Conservation (phyloP, 1,140 invertebrate genomes). For the Zaprionus gabonicus region DNA sequence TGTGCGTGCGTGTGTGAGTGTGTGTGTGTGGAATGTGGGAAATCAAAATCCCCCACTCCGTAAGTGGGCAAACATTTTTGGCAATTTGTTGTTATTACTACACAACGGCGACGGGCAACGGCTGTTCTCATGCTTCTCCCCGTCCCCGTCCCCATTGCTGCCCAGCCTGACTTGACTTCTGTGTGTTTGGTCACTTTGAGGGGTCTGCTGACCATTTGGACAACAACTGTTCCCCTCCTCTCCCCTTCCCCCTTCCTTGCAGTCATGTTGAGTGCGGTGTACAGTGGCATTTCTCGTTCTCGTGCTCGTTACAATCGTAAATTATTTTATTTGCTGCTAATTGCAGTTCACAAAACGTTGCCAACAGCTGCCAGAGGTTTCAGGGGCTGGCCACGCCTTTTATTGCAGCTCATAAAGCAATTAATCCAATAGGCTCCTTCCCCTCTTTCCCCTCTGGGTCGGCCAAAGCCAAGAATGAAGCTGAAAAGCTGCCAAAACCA, state of each 20-base stretch:
- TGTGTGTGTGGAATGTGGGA: slow-evolving; percentile 17
- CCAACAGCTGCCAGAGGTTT: slow-evolving; percentile 35
- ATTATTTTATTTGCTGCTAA: slow-evolving; percentile 83
- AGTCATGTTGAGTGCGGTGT: slow-evolving; percentile 31
- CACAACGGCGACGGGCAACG: slow-evolving; percentile 43
- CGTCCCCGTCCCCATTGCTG: not conserved
- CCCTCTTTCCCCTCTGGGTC: not conserved
- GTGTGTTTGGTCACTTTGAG: slow-evolving; percentile 2
- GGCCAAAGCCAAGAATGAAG: slow-evolving; percentile 18
- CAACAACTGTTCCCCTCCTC: not conserved
- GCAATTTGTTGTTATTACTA: slow-evolving; percentile 75
- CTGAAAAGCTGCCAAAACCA: slow-evolving; percentile 21
- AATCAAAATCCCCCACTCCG: slow-evolving; percentile 49
- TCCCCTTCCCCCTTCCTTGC: not conserved
- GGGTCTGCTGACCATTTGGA: slow-evolving; percentile 7
- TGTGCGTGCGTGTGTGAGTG: not conserved
- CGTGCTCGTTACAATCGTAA: slow-evolving; percentile 74
- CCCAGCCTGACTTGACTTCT: not conserved
- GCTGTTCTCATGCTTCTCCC: slow-evolving; percentile 16
- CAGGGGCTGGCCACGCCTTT: slow-evolving; percentile 45
- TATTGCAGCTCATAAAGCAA: slow-evolving; percentile 80
- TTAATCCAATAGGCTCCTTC: slow-evolving; percentile 49
- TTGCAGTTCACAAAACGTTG: slow-evolving; percentile 73
- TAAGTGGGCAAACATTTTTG: slow-evolving; percentile 59
- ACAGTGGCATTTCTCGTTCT: slow-evolving; percentile 38